Evolutionary conservation across 2,888 invertebrate species (phyloP).

Genomic region (Hybos culiciformis): DNA sequence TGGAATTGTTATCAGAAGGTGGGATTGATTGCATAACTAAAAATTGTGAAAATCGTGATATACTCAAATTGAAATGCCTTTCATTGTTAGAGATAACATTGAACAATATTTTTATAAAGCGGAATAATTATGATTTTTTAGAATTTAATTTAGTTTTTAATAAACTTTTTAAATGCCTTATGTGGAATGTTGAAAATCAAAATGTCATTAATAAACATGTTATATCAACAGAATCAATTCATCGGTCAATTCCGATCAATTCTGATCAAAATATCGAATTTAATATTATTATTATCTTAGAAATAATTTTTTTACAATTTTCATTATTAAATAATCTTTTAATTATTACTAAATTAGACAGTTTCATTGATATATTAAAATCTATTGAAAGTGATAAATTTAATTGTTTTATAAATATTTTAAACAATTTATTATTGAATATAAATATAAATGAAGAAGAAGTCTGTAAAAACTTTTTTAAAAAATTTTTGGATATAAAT

Average conservation of each 20-base stretch:
- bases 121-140: slow-evolving; percentile 20
- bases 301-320: slow-evolving; percentile 27
- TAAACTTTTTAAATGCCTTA: no score
- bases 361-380: background rate
- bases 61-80: slow-evolving; percentile 27
- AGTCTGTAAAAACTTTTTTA: slow-evolving; percentile 13
- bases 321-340: slow-evolving; percentile 27
- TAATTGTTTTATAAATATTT: background rate
- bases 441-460: background rate
- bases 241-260: no score
- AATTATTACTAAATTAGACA: slow-evolving; percentile 5
- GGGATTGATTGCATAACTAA: slow-evolving; percentile 12
- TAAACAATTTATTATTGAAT: background rate
- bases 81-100: slow-evolving; percentile 26
- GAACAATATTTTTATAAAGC: slow-evolving; percentile 26
- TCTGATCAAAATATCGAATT: background rate
- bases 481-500: slow-evolving; percentile 23
- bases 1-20: slow-evolving; percentile 26
- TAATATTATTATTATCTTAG: slow-evolving; percentile 18
- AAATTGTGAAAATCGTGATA: slow-evolving; percentile 19
- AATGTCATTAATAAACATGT: no score
- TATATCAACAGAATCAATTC: no score
- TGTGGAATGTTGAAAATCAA: no score
- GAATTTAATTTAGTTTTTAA: slow-evolving; percentile 24
- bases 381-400: slow-evolving; percentile 2